phyloP scores from a whole-genome alignment of 2,113 vertebrate species.

The Anoplopoma fimbria region DNA sequence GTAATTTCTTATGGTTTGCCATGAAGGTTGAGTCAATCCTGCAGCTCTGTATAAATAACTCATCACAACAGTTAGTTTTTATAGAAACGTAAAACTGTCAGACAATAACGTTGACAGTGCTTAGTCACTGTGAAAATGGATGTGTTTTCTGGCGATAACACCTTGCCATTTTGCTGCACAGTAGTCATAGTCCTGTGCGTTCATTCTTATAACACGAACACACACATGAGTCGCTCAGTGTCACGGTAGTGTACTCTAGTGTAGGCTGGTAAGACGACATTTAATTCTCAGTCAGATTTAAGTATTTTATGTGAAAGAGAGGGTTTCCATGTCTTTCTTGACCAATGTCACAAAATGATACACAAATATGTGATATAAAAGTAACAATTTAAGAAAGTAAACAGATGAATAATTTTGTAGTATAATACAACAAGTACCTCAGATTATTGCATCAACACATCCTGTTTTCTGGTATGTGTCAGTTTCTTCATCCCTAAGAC shows the following conservation, averaged over 20 bases:
- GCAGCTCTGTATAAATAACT: slow-evolving; percentile 21
- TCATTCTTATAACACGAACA: slow-evolving; percentile 20
- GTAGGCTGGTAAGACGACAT: background rate
- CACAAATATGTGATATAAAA: background rate
- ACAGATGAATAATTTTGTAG: background rate
- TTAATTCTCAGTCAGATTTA: background rate
- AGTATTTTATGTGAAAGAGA: background rate
- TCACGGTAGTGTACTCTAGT: background rate
- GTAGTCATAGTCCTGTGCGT: slow-evolving; percentile 15
- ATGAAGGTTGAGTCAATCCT: background rate
- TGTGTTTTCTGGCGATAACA: slow-evolving; percentile 21
- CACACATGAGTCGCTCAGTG: background rate
- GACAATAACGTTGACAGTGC: background rate
- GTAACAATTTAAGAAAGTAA: too few relatives aligned
- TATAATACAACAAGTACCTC: background rate
- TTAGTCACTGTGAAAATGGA: slow-evolving; percentile 11
- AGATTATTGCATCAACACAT: background rate
- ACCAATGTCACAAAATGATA: background rate
- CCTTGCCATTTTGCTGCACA: background rate
- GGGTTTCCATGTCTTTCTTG: background rate
- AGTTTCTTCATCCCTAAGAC: background rate
- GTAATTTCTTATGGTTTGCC: background rate
- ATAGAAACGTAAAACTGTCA: background rate
- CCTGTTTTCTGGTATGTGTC: background rate
- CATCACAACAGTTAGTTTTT: background rate